Evolutionary conservation across 2,888 invertebrate species (phyloP).

Genomic region (Zaprionus obscuricornis): DNA sequence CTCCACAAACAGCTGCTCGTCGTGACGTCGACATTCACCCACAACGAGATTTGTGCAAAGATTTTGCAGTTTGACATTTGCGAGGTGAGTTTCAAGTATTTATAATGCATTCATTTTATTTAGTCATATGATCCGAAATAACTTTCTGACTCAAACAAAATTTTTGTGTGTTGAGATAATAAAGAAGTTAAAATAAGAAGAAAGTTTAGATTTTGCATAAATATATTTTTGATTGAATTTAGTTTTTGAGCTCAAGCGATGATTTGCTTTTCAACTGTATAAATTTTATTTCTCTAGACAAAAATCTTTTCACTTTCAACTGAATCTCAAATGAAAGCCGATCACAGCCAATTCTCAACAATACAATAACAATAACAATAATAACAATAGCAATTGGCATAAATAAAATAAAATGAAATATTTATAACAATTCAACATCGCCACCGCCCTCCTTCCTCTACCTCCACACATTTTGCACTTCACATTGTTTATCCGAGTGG

Average conservation of each 20-base stretch:
- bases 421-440: conserved; percentile 10
- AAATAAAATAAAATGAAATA: conserved; percentile 19
- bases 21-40: conserved; percentile 33
- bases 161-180: too few relatives aligned
- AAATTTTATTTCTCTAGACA: too few relatives aligned
- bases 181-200: too few relatives aligned
- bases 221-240: too few relatives aligned
- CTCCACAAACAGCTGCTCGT: conserved; percentile 39
- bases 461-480: conserved; percentile 22
- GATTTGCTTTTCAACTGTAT: too few relatives aligned
- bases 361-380: too few relatives aligned
- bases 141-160: too few relatives aligned
- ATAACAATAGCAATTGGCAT: conserved; percentile 13
- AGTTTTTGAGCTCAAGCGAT: too few relatives aligned
- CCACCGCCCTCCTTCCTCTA: too few relatives aligned
- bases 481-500: conserved; percentile 31
- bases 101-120: neutral
- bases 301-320: neutral
- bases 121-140: neutral
- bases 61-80: conserved; percentile 16
- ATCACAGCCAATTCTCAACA: neutral
- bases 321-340: conserved; percentile 2
- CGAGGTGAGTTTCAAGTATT: conserved; percentile 36
- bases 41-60: conserved; percentile 20
- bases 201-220: too few relatives aligned